Conservation (phyloP, 2,113 vertebrate genomes). For the Prietella phreatophila region DNA sequence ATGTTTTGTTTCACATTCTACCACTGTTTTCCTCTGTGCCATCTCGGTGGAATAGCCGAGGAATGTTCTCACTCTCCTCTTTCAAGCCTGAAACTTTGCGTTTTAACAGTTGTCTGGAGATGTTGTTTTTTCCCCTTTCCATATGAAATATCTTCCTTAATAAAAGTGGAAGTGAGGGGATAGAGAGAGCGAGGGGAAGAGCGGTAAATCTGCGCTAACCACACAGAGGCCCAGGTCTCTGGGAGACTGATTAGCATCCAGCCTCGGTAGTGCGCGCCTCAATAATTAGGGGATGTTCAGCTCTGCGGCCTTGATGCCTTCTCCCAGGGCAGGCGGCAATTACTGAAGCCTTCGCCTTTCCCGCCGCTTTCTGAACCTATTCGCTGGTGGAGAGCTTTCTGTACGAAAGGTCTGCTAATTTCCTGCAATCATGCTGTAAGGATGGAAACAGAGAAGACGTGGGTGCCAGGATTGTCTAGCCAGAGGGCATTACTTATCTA, state of each 20-base stretch:
- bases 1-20: conserved; percentile 87
- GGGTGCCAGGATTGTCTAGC: conserved; percentile 42
- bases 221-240: conserved; percentile 86
- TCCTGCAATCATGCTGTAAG: conserved; percentile 77
- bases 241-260: conserved; percentile 97
- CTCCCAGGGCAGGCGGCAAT: conserved; percentile 84
- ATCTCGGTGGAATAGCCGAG: conserved; percentile 78
- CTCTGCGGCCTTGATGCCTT: conserved; percentile 84
- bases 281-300: conserved; percentile 86
- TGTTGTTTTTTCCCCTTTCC: conserved; percentile 75
- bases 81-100: conserved; percentile 91
- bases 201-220: conserved; percentile 89
- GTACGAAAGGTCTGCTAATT: conserved; percentile 84
- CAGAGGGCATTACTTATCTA: conserved; percentile 38
- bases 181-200: conserved; percentile 73
- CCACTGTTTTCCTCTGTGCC: conserved; percentile 56
- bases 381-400: conserved; percentile 74
- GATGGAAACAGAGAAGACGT: conserved; percentile 51
- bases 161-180: conserved; percentile 78
- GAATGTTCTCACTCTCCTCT: conserved; percentile 86
- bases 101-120: conserved; percentile 94
- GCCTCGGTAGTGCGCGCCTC: conserved; percentile 73
- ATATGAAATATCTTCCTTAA: conserved; percentile 94
- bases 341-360: conserved; percentile 79
- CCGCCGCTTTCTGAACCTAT: conserved; percentile 66